A percentile compares a stretch with the other conserved stretches of the same genome.
Conservation (phyloP, 1,140 invertebrate species). For the Orchesella cincta region DNA sequence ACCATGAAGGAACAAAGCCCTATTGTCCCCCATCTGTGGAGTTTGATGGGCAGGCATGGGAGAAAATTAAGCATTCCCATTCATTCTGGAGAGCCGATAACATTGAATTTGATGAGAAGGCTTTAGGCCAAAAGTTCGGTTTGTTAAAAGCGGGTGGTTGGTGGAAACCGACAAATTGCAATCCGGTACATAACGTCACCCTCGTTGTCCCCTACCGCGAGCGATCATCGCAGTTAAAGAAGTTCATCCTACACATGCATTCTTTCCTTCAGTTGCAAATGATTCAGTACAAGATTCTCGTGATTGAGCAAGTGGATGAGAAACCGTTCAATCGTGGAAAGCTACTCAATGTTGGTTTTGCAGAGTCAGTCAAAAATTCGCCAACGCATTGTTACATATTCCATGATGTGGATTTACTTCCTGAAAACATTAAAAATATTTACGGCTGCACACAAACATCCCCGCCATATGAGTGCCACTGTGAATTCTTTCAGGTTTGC, state of each 20-base stretch:
- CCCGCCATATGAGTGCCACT: slow-evolving; percentile 89
- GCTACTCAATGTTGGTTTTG: slow-evolving; percentile 88
- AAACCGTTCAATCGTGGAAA: slow-evolving; percentile 89
- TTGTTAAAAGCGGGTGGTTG: slow-evolving; percentile 20
- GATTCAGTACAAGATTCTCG: slow-evolving; percentile 82
- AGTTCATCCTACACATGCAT: slow-evolving; percentile 86
- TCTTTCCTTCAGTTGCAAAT: slow-evolving; percentile 83
- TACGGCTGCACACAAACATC: slow-evolving; percentile 85
- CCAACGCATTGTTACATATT: slow-evolving; percentile 79
- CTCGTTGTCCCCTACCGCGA: slow-evolving; percentile 88
- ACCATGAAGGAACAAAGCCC: not conserved
- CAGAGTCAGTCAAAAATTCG: slow-evolving; percentile 64
- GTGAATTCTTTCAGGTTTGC: slow-evolving; percentile 76
- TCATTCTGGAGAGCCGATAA: slow-evolving; percentile 33
- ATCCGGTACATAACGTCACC: slow-evolving; percentile 74
- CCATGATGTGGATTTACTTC: slow-evolving; percentile 93
- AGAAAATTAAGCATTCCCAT: slow-evolving; percentile 35
- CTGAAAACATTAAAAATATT: slow-evolving; percentile 82
- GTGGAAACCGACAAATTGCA: slow-evolving; percentile 67
- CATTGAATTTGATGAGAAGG: slow-evolving; percentile 31
- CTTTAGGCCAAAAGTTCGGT: not conserved
- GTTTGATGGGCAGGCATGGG: slow-evolving; percentile 3
- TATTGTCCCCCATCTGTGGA: slow-evolving; percentile 29
- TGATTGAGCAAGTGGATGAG: slow-evolving; percentile 81
- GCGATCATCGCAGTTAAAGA: slow-evolving; percentile 73